phyloP scores from a whole-genome alignment of 2,113 vertebrate species.

The zebrafish (Danio rerio) region GRCz12tu NC_133193.1:37201501-37202000 shows the following conservation, averaged over 20 bases:
- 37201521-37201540: neutral
- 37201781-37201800: conserved; percentile 90
- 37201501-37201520: neutral
- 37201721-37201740: conserved; percentile 68
- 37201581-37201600: conserved; percentile 88
- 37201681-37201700: conserved; percentile 79
- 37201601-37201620: conserved; percentile 77
- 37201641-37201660: conserved; percentile 82
- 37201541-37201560: conserved; percentile 6
- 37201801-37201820: conserved; percentile 84
- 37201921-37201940: no score
- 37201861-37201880: conserved; percentile 38
- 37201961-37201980: no score
- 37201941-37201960: no score
- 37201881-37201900: neutral
- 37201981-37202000: no score
- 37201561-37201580: conserved; percentile 34
- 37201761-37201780: conserved; percentile 86
- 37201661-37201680: conserved; percentile 73
- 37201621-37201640: conserved; percentile 70
- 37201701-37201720: conserved; percentile 70
- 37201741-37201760: conserved; percentile 75
- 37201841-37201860: conserved; percentile 95
- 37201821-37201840: conserved; percentile 82
- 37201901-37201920: no score